These are phyloP conservation scores for Staurois parvus DNA, from an alignment of 2,797 vertebrate genomes.

Conservation along the genomic window DNA sequence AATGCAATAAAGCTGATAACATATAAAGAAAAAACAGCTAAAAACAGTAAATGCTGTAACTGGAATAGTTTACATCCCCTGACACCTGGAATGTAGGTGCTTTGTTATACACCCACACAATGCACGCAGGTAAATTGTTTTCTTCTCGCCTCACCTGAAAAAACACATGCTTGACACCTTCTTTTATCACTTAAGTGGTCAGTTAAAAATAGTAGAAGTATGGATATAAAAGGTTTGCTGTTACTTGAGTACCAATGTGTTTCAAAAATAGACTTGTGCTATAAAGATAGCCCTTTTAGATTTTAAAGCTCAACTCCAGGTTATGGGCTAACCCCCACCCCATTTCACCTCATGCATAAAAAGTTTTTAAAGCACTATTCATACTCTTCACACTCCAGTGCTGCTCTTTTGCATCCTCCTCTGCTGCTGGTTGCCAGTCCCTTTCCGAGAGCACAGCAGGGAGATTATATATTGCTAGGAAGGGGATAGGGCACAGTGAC, in stretches of 20 bases:
- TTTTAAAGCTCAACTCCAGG: no score
- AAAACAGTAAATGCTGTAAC: not conserved
- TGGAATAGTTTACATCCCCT: slow-evolving; percentile 25
- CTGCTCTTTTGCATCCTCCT: no score
- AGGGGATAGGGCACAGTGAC: no score
- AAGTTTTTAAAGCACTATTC: no score
- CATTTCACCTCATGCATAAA: no score
- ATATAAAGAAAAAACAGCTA: no score
- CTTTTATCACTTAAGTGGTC: slow-evolving; percentile 23
- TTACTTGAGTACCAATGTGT: not conserved
- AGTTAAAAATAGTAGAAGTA: slow-evolving; percentile 14
- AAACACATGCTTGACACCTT: slow-evolving; percentile 6
- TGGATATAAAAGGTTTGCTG: not conserved
- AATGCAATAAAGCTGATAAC: no score
- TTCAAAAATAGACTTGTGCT: not conserved
- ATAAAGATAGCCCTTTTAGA: not conserved
- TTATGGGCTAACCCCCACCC: no score
- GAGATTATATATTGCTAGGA: no score
- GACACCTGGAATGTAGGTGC: slow-evolving; percentile 16
- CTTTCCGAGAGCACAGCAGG: no score
- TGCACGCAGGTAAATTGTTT: slow-evolving; percentile 26
- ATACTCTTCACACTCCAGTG: no score
- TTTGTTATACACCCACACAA: slow-evolving; percentile 34
- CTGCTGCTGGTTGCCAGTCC: no score
- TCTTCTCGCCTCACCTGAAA: slow-evolving; percentile 40